phyloP scores from a whole-genome alignment of 2,113 vertebrate genomes.

The Abramis brama region DNA sequence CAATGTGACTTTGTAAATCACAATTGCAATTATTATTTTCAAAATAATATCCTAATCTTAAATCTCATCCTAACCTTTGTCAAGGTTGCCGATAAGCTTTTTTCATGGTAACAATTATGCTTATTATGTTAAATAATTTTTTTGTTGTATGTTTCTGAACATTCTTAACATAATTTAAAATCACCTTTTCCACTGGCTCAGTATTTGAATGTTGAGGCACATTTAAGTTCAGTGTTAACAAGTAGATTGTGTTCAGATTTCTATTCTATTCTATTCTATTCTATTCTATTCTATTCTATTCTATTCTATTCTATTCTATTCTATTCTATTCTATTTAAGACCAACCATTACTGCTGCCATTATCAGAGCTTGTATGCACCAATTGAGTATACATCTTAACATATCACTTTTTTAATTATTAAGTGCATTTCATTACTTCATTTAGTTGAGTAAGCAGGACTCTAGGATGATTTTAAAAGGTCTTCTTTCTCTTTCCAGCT shows the following conservation, averaged over 20 bases:
- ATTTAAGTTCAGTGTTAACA: background rate
- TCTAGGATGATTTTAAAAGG: slow-evolving; percentile 6
- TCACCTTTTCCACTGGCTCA: background rate
- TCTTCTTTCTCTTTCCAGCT: slow-evolving; percentile 17
- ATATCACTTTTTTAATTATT: background rate
- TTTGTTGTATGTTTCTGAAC: background rate
- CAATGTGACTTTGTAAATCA: background rate
- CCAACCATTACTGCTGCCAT: background rate
- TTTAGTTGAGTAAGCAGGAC: background rate
- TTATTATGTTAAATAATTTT: background rate
- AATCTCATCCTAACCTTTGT: background rate
- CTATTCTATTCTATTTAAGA: background rate
- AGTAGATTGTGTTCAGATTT: background rate
- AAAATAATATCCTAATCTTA: background rate
- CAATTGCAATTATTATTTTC: background rate
- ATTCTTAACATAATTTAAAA: background rate
- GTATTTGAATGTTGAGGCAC: background rate
- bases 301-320: background rate
- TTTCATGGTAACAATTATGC: too few relatives aligned
- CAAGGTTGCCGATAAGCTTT: background rate
- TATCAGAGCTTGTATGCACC: background rate
- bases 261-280: slow-evolving; percentile 1
- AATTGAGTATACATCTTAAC: background rate
- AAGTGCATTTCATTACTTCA: background rate
- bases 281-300: slow-evolving; percentile 14